phyloP scores from a whole-genome alignment of 2,797 vertebrate species.

The Heliangelus exortis region DNA sequence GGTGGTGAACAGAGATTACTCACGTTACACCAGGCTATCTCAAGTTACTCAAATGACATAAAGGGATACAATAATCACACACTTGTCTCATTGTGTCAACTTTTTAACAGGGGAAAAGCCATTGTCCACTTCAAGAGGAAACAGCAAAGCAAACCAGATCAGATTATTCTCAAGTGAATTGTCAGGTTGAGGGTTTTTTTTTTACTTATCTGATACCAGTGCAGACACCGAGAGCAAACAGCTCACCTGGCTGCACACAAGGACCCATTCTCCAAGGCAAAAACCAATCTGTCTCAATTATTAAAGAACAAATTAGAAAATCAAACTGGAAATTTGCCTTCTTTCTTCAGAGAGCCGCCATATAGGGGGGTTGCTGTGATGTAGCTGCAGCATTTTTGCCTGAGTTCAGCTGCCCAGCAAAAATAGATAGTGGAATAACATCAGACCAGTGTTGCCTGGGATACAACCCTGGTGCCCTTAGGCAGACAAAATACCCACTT shows the following conservation, averaged over 20 bases:
- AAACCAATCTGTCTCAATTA: constrained; percentile 67
- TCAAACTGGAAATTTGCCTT: constrained; percentile 28
- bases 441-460: neutral
- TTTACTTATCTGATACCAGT: constrained; percentile 50
- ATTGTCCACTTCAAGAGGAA: constrained; percentile 73
- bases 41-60: constrained; percentile 66
- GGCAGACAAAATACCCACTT: constrained; percentile 21
- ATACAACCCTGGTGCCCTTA: constrained; percentile 23
- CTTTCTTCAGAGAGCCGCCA: neutral
- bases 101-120: constrained; percentile 68
- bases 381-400: neutral
- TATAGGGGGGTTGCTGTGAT: neutral
- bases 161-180: constrained; percentile 72
- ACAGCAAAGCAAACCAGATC: constrained; percentile 68
- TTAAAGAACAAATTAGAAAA: constrained; percentile 55
- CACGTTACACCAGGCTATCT: constrained; percentile 50
- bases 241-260: constrained; percentile 48
- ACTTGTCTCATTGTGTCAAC: constrained; percentile 73
- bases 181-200: constrained; percentile 57
- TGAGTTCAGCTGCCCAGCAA: neutral
- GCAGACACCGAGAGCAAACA: constrained; percentile 42
- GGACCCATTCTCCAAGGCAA: constrained; percentile 33
- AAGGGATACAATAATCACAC: constrained; percentile 75
- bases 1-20: constrained; percentile 48
- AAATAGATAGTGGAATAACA: neutral